Conservation (phyloP, 92 coral and sea anemone species). For the Diadumene lineata region DNA sequence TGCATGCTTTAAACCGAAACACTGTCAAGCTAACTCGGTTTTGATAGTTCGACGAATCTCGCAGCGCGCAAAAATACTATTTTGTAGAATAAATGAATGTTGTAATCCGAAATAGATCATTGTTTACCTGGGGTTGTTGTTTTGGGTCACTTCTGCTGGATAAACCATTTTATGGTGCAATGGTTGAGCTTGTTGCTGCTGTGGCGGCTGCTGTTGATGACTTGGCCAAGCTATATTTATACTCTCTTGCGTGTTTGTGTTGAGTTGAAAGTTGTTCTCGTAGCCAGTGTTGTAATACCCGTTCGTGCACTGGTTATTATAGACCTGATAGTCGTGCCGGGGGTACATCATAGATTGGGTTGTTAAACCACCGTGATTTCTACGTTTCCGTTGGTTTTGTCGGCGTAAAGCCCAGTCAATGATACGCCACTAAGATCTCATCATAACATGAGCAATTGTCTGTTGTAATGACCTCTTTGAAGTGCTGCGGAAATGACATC, state of each 20-base stretch:
- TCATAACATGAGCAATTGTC: conserved; percentile 53
- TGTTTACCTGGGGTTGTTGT: conserved; percentile 26
- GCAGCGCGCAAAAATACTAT: neutral
- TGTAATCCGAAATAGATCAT: neutral
- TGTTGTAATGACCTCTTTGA: conserved; percentile 32
- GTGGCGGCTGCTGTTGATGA: conserved; percentile 23
- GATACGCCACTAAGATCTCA: conserved; percentile 10
- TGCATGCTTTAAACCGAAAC: no score
- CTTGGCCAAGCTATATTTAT: conserved; percentile 10
- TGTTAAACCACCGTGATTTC: conserved; percentile 10
- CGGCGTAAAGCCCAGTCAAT: conserved; percentile 25
- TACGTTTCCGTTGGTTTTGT: conserved; percentile 35
- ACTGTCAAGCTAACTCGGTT: neutral
- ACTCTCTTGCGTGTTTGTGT: conserved; percentile 8
- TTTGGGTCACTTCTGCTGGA: conserved; percentile 19
- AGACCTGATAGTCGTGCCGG: conserved; percentile 27
- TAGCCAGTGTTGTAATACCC: conserved; percentile 12
- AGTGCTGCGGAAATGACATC: conserved; percentile 35
- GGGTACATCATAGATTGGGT: conserved; percentile 26
- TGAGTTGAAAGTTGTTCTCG: conserved; percentile 18
- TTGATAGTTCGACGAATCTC: neutral
- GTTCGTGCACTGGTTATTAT: conserved; percentile 18
- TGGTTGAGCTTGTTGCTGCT: conserved; percentile 23
- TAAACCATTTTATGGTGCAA: conserved; percentile 36
- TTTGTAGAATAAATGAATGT: neutral